These are phyloP conservation scores for Calidris pugnax DNA, from an alignment of 2,113 vertebrate genomes.

Conservation along the genomic window DNA sequence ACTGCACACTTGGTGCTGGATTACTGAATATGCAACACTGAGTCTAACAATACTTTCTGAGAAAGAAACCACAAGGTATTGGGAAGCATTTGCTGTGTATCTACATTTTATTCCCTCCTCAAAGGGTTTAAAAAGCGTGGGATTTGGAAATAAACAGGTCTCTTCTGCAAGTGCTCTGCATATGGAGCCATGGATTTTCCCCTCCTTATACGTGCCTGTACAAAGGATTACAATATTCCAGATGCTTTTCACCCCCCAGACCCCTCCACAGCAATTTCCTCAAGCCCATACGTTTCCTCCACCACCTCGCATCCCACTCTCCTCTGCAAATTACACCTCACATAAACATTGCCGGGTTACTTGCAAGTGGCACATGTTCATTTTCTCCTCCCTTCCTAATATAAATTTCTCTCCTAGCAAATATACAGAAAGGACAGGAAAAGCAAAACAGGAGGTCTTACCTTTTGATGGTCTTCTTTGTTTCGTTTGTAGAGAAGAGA, in stretches of 20 bases:
- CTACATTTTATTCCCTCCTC: neutral
- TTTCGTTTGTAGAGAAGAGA: constrained; percentile 95
- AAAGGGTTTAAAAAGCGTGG: neutral
- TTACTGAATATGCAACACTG: neutral
- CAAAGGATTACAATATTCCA: neutral
- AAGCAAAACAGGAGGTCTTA: constrained; percentile 75
- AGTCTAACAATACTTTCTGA: neutral
- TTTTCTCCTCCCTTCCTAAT: constrained; percentile 9
- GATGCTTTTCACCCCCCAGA: neutral
- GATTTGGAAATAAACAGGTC: constrained; percentile 48
- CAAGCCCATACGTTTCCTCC: neutral
- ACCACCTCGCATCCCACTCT: neutral
- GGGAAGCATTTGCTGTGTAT: neutral
- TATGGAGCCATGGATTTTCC: constrained; percentile 19
- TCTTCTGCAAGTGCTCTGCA: constrained; percentile 9
- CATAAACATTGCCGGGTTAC: constrained; percentile 9
- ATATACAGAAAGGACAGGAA: constrained; percentile 29
- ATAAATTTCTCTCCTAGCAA: neutral
- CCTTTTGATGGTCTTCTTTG: constrained; percentile 92
- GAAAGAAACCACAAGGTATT: neutral
- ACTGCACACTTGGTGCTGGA: neutral
- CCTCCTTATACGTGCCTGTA: neutral
- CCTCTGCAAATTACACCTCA: constrained; percentile 28
- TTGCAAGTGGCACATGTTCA: constrained; percentile 46
- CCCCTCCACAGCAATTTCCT: constrained; percentile 9